Base-by-base conservation (phyloP, 2,888 invertebrate species). In the Drosophila histrio region DNA sequence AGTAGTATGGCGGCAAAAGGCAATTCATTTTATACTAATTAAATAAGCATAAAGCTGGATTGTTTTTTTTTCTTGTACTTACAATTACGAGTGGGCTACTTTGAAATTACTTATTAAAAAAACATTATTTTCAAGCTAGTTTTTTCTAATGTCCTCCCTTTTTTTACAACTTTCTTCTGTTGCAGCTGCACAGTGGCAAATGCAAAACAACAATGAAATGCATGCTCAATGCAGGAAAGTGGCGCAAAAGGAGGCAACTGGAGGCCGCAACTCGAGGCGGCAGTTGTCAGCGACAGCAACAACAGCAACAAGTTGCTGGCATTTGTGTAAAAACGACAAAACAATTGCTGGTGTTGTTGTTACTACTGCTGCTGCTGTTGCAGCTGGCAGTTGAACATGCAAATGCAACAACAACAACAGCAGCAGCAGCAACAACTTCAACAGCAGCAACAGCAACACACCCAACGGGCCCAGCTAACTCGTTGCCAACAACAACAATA, bases 161-260 rank as follows among this genome's bases (percentile, higher is more conserved):
- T 24, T n/a, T 17, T 15, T 39, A 34, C 15, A 8, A 9, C 34
- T 43, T 2, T 39, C 8, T 7, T 39, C 19, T 32, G 9, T 54
- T 69, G 4, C 75, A 79, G 77, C 77, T 88, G 78, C 72, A 74
- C 77, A 87, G 77, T 75, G 85, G 85, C 86, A 82, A 84, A 91
- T 91, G 91, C 87, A 80, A 86, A 89, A 87, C 87, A 89, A 91
- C 90, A 90, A 91, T 91, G 91, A 90, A 88, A 91, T 90, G 90
- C 87, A 77, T 86, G 84, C 86, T 89, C 89, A 87, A 89, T 87
- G 88, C 87, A 87, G 89, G 86, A 86, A 68, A 70, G 58, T 72
- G 84, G 73, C 77, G 75, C 71, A 79, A 72, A 74, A 78, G 79
- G 89, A 87, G 80, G 83, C 73, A 70, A 81, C 50, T 49, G 56